Base-by-base conservation (phyloP, 2,113 vertebrate species). In the Zapus hudsonius region DNA sequence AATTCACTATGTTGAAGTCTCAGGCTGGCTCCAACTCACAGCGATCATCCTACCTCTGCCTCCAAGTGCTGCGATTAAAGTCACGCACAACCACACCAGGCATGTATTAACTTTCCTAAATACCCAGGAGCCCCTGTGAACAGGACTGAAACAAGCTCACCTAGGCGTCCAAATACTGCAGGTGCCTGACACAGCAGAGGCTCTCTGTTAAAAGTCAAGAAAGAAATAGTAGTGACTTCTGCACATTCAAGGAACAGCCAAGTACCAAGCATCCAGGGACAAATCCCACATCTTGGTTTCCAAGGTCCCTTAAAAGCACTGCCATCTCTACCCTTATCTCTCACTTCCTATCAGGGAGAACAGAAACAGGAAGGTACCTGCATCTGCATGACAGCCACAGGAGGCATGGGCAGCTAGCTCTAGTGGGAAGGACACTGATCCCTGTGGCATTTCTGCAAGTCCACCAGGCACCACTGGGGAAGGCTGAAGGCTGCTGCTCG, bases 261-360 rank as follows among this genome's bases (percentile, higher is more conserved):
- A 1, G 1, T 59, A 16, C 10, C 25, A 38, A 25, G 40, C 16
- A 7, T 19, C 12, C 3, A 12, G 44, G n/a, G 40, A 52, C 33
- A 38, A 22, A 33, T 5, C 12, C 23, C 19, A n/a, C 5, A n/a
- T 11, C 10, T 22, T 1, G 0, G 52, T 27, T 52, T 1, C 5
- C 1, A 1, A 4, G 31, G 44, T 8, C 61, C n/a, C 40, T 15
- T 9, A 2, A 0, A 36, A 19, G 40, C 27, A 31, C 0, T 3
- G 38, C 8, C 7, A 5, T 20, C 44, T 29, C n/a, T 15, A 2
- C 42, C 17, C 19, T 38, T 72, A 36, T 7, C 52, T 52, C 64
- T 29, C 9, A 3, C 55, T 67, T 2, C 38, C 44, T 22, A 7
- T 40, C 44, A 27, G n/a, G 29, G 23, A 17, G 23, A 59, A 55